phyloP scores from a whole-genome alignment of 1,140 invertebrate species.

The Diploscapter pachys region DNA sequence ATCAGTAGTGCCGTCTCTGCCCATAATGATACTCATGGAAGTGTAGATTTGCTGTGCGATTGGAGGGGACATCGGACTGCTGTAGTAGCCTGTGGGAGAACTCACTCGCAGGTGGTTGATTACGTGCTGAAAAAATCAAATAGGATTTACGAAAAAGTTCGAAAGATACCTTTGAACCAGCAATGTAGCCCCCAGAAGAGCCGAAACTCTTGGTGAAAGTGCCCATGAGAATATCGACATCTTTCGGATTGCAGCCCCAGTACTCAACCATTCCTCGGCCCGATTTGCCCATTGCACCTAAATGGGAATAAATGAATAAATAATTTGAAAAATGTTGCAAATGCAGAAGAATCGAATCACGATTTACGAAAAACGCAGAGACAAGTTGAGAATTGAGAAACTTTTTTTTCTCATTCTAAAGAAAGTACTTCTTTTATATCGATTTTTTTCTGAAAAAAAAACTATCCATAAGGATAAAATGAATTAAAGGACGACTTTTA shows the following conservation, averaged over 20 bases:
- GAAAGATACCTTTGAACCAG: conserved; percentile 70
- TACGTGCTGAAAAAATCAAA: conserved; percentile 66
- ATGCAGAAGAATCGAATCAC: too few relatives aligned
- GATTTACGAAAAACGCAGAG: too few relatives aligned
- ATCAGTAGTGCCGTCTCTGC: conserved; percentile 74
- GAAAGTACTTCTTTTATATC: too few relatives aligned
- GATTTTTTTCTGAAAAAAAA: too few relatives aligned
- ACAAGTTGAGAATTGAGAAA: too few relatives aligned
- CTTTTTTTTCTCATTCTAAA: too few relatives aligned
- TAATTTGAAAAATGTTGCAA: too few relatives aligned
- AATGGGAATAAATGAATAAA: not conserved
- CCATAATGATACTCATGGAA: conserved; percentile 83
- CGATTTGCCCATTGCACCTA: conserved; percentile 73
- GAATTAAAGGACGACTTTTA: too few relatives aligned
- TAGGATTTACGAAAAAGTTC: conserved; percentile 11
- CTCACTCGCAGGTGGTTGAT: conserved; percentile 75
- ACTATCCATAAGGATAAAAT: too few relatives aligned
- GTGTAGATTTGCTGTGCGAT: conserved; percentile 84
- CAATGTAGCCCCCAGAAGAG: conserved; percentile 92
- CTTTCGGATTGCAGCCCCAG: conserved; percentile 74
- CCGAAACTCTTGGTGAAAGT: conserved; percentile 93
- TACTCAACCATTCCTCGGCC: conserved; percentile 87
- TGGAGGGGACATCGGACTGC: conserved; percentile 81
- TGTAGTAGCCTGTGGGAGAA: conserved; percentile 83
- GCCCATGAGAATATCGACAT: conserved; percentile 96